A percentile compares a stretch with the other conserved stretches of the same genome.
These are phyloP conservation scores for Echinarachnius parma DNA, from an alignment of 53 echinoderm and acorn worm genomes.

Conservation along the genomic window DNA sequence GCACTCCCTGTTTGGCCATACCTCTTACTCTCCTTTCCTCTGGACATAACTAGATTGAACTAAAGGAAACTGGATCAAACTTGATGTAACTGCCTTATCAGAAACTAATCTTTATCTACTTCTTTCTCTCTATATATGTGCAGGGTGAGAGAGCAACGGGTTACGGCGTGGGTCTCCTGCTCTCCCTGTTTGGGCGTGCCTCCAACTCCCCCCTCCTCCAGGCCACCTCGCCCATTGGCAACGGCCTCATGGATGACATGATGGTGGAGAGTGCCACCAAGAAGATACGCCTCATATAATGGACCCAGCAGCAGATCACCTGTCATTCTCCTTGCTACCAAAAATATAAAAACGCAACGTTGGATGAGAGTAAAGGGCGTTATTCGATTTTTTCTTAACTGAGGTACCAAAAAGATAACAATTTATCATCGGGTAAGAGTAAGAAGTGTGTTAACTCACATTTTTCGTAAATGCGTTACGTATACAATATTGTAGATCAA, in stretches of 20 bases:
- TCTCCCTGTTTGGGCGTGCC: conserved; percentile 90
- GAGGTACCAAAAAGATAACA: too few species aligned
- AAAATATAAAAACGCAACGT: too few species aligned
- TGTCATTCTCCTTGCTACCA: too few species aligned
- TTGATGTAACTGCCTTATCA: too few species aligned
- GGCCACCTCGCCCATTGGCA: conserved; percentile 82
- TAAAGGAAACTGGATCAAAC: too few species aligned
- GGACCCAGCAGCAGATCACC: background rate
- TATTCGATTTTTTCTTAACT: too few species aligned
- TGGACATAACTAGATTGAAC: too few species aligned
- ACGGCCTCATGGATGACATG: conserved; percentile 51
- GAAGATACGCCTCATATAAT: conserved; percentile 87
- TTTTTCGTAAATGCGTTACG: too few species aligned
- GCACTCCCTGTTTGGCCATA: conserved; percentile 74
- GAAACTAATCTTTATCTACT: too few species aligned
- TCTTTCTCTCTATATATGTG: too few species aligned
- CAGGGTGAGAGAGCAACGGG: conserved; percentile 97
- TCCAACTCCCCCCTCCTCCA: conserved; percentile 82
- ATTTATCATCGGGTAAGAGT: background rate
- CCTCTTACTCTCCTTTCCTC: conserved; percentile 69
- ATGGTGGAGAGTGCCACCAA: conserved; percentile 93
- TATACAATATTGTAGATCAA: too few species aligned
- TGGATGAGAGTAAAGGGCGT: too few species aligned
- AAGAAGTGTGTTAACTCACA: background rate
- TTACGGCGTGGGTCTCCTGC: conserved; percentile 83